Evolutionary conservation across 2,113 vertebrate species (phyloP).

Genomic region (Apteryx mantelli): DNA sequence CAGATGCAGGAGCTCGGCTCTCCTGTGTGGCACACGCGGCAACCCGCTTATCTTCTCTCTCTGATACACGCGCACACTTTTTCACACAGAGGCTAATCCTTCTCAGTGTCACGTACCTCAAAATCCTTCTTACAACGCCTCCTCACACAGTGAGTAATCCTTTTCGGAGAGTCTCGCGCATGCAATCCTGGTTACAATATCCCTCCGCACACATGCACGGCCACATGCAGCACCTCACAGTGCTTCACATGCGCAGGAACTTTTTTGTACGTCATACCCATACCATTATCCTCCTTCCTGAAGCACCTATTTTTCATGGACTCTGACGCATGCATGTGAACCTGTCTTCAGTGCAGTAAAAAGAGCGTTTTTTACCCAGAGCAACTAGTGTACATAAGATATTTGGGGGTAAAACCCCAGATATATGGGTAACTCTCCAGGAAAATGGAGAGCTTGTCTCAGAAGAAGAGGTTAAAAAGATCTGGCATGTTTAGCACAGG

Average conservation of each 20-base stretch:
- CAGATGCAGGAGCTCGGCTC: background rate
- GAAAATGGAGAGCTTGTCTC: background rate
- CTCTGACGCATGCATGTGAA: background rate
- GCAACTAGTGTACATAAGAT: background rate
- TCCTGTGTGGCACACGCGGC: background rate
- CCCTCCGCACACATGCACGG: background rate
- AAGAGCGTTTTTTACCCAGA: accelerated
- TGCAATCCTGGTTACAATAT: background rate
- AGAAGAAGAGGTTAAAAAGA: background rate
- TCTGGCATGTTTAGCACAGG: background rate
- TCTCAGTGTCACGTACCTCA: conserved; percentile 37
- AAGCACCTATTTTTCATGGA: accelerated
- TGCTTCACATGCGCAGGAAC: background rate
- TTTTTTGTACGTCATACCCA: background rate
- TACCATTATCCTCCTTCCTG: background rate
- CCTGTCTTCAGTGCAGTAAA: background rate
- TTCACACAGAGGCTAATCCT: conserved; percentile 36
- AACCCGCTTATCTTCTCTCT: background rate
- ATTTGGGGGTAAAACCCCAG: background rate
- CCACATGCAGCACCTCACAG: background rate
- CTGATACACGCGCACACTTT: background rate
- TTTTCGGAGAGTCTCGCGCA: background rate
- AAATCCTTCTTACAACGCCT: conserved; percentile 34
- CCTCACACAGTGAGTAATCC: conserved; percentile 47
- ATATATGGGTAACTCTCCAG: background rate